Conservation (phyloP, 1,140 invertebrate species). For the Xylocopa sonorina region DNA sequence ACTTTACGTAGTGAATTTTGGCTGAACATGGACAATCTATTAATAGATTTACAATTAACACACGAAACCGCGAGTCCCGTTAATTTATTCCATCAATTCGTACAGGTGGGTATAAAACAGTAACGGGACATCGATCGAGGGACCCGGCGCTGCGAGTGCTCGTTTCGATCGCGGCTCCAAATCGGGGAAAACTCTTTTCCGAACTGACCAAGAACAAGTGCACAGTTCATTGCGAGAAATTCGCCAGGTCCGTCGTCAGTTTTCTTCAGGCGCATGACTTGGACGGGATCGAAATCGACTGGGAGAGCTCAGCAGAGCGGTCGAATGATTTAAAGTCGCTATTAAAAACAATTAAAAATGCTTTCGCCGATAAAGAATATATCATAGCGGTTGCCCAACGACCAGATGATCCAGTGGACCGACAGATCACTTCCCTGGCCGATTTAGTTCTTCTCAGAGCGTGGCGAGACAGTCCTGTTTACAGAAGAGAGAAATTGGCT, state of each 20-base stretch:
- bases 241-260: constrained; percentile 78
- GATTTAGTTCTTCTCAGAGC: constrained; percentile 76
- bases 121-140: constrained; percentile 80
- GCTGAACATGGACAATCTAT: too few species aligned
- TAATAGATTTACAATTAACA: neutral
- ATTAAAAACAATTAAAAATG: constrained; percentile 46
- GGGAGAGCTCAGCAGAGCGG: constrained; percentile 78
- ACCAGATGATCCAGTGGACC: constrained; percentile 69
- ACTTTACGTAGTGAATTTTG: too few species aligned
- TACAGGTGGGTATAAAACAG: constrained; percentile 83
- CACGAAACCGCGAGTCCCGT: neutral
- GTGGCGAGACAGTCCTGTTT: constrained; percentile 69
- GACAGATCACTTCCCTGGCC: constrained; percentile 61
- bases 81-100: constrained; percentile 35
- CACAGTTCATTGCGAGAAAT: constrained; percentile 76
- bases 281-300: constrained; percentile 86
- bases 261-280: constrained; percentile 83
- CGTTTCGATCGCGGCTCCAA: constrained; percentile 68
- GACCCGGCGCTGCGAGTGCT: constrained; percentile 83
- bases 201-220: constrained; percentile 65
- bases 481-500: constrained; percentile 56
- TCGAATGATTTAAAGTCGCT: constrained; percentile 62
- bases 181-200: constrained; percentile 47
- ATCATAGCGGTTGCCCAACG: constrained; percentile 67
- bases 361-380: constrained; percentile 63